phyloP scores from a whole-genome alignment of 2,888 invertebrate genomes.

The Dryobotodes eremita region DNA sequence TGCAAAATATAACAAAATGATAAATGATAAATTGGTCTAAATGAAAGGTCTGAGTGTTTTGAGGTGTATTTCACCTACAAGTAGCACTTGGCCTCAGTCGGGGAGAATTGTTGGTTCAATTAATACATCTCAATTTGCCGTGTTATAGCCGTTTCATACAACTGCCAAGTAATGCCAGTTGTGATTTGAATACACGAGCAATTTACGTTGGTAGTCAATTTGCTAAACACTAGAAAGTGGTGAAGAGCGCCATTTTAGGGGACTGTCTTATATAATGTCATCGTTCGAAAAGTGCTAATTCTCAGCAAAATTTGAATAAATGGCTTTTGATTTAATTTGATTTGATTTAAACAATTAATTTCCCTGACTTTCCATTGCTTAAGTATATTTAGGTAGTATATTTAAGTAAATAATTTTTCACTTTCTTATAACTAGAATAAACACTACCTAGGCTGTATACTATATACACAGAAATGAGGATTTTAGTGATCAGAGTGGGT shows the following conservation, averaged over 20 bases:
- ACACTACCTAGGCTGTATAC: neutral
- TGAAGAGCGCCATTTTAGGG: too few relatives aligned
- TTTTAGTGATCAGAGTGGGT: too few relatives aligned
- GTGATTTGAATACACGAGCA: neutral
- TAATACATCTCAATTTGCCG: neutral
- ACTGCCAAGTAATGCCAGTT: neutral
- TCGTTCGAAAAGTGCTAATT: too few relatives aligned
- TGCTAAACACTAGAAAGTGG: too few relatives aligned
- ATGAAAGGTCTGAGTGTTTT: neutral
- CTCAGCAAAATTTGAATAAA: too few relatives aligned
- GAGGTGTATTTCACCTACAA: neutral
- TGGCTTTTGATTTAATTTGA: too few relatives aligned
- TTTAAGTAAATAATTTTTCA: neutral
- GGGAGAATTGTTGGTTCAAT: neutral
- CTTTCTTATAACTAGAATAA: neutral
- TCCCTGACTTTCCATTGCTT: neutral
- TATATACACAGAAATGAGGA: neutral
- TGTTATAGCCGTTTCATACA: neutral
- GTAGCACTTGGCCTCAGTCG: neutral
- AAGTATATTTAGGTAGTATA: neutral
- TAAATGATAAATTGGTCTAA: neutral
- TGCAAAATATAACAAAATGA: neutral
- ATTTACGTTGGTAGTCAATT: neutral
- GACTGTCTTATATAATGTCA: too few relatives aligned
- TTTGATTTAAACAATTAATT: too few relatives aligned